Evolutionary conservation across 2,113 vertebrate genomes (phyloP).

Genomic region (Semnornis frantzii): DNA sequence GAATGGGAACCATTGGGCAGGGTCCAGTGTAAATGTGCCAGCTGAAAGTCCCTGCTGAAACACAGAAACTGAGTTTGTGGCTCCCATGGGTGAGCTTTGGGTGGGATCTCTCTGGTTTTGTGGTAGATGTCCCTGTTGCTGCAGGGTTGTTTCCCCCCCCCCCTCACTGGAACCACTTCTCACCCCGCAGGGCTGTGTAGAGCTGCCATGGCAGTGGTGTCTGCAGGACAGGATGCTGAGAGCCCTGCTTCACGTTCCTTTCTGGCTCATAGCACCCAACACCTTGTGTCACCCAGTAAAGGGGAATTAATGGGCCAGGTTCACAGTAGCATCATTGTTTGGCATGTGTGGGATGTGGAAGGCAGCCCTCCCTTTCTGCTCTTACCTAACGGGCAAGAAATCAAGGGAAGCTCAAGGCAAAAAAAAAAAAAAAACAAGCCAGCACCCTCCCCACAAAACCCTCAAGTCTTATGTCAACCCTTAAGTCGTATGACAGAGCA

Average conservation of each 20-base stretch:
- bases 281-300: slow-evolving; percentile 43
- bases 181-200: rapidly evolving
- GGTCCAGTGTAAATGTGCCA: neutral
- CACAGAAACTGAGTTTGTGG: neutral
- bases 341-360: neutral
- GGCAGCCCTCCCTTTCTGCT: neutral
- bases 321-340: slow-evolving; percentile 52
- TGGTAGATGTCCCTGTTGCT: neutral
- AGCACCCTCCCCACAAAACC: neutral
- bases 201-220: neutral
- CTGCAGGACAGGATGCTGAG: neutral
- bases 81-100: neutral
- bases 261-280: slow-evolving; percentile 61
- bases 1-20: neutral
- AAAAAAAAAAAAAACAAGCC: neutral
- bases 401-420: neutral
- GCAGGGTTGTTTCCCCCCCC: neutral
- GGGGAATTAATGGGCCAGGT: neutral
- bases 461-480: slow-evolving; percentile 47
- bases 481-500: slow-evolving; percentile 5
- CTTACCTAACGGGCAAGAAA: slow-evolving; percentile 21
- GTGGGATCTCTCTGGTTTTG: neutral
- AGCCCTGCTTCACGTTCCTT: neutral
- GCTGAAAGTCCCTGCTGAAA: neutral
- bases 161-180: neutral